Evolutionary conservation across 2,888 invertebrate genomes (phyloP), one percentile per base, ranked within the genome.

Genomic region (Alentia gelatinosa): DNA sequence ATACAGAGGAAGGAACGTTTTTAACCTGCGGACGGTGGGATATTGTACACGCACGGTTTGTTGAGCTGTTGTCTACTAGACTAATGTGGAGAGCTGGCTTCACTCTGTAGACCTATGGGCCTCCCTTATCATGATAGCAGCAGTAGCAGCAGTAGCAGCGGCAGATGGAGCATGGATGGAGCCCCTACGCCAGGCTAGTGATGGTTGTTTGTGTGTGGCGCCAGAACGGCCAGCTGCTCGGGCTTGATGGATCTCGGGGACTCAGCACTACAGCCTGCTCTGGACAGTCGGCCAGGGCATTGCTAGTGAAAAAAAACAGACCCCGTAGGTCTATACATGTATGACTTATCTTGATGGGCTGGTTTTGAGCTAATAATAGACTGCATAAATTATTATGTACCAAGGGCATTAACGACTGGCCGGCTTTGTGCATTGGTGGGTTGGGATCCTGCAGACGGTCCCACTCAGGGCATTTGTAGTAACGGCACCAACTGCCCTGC

Each of bases 141-240:
- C 86, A 86, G 79, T 7, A 79, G 37, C 39, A 79, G 79, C 35
- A 35, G 79, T 5, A 39, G 79, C 33, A 79, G 86, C 30, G 47
- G 86, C 33, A 30, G 86, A 9, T 47, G 47, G 42, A 86, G 86
- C 86, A 86, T 86, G 86, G 86, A 42, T 86, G 86, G 30, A 47
- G 86, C 86, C 86, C 79, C 79, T 26, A 35, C 39, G 37, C 79
- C 35, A 15, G 79, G 37, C 39, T 35, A 35, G 35, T 35, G 79
- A 79, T 79, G 79, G 35, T 39, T 79, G 79, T 79, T 79, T 79
- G 79, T 79, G 79, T 79, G 79, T 79, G 79, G 79, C 79, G 79
- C 37, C 39, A 23, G 39, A 19, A n/a, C 37, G 12, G 79, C 37
- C 39, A 12, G 37, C 79, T 79, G 79, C 79, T 39, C 19, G 23